Evolutionary conservation across 2,113 vertebrate genomes (phyloP).

Genomic region (Naja naja): DNA sequence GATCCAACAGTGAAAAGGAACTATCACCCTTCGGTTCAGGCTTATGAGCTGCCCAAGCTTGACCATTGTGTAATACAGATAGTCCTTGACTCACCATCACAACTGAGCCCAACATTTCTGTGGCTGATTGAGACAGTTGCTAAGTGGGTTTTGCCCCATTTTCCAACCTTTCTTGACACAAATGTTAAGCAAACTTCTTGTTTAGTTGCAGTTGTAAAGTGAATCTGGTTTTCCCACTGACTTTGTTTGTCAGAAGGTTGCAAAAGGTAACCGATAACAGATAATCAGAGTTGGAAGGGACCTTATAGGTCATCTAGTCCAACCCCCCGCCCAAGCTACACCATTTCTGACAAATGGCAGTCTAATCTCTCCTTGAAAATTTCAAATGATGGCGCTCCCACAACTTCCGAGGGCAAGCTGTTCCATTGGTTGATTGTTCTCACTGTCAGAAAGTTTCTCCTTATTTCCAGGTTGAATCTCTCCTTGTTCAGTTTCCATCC

Average conservation of each 20-base stretch:
- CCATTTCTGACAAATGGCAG: no score
- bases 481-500: no score
- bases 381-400: no score
- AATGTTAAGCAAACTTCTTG: neutral
- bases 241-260: neutral
- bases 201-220: neutral
- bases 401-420: no score
- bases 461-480: no score
- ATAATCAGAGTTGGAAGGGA: no score
- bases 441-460: no score
- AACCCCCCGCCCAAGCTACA: no score
- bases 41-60: neutral
- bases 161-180: neutral
- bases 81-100: neutral
- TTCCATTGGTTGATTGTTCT: no score
- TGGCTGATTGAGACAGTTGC: neutral
- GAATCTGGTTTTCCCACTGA: neutral
- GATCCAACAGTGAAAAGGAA: neutral
- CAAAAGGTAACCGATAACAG: neutral
- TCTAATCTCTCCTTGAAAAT: no score
- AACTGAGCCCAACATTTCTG: neutral
- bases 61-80: neutral
- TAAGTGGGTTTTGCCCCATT: neutral
- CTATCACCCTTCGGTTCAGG: neutral
- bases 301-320: no score